Base-by-base conservation (phyloP, 2,888 invertebrate genomes). In the Thymelicus sylvestris region DNA sequence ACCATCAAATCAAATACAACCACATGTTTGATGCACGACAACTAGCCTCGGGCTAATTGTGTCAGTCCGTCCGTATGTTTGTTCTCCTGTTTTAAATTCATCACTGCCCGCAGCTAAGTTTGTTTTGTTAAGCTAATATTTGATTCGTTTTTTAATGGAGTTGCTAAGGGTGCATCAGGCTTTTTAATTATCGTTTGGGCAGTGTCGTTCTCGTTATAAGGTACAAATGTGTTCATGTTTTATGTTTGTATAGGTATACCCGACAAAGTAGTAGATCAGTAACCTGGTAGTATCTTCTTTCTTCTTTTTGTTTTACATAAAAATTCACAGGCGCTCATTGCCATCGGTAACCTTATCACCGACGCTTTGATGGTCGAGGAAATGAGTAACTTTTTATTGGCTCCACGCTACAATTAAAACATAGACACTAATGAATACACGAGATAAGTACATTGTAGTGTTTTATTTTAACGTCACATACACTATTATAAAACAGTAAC, bases 1-100 rank as follows among this genome's bases (percentile, higher is more conserved):
- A 72, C 48, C 62, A 44, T 69, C 66, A 77, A 79, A 74, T 79
- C 79, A 82, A 81, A 83, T 75, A 80, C 39, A 62, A 74, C 76
- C 79, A 78, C 80, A 80, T 80, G 80, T 75, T 75, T 73, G 71
- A 78, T 82, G 31, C 31, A 81, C 83, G 81, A 79, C 78, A 72
- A 76, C 77, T 84, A 77, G 85, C 92, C 89, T 76, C 78, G 72
- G 85, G 92, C 92, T 92, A 92, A 92, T 92, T 92, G 90, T 74
- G 72, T 76, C 76, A 77, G 70, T 66, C 71, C 84, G 85, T 84
- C 77, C 80, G 83, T 84, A 70, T 86, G 83, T 87, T 79, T 86
- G 83, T 77, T 65, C 73, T 80, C 81, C 78, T 52, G 57, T 69
- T 70, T 71, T 85, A 86, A 82, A 90, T 88, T 88, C 89, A 87